Conservation (phyloP, 2,888 invertebrate genomes). For the Elysia crispata region DNA sequence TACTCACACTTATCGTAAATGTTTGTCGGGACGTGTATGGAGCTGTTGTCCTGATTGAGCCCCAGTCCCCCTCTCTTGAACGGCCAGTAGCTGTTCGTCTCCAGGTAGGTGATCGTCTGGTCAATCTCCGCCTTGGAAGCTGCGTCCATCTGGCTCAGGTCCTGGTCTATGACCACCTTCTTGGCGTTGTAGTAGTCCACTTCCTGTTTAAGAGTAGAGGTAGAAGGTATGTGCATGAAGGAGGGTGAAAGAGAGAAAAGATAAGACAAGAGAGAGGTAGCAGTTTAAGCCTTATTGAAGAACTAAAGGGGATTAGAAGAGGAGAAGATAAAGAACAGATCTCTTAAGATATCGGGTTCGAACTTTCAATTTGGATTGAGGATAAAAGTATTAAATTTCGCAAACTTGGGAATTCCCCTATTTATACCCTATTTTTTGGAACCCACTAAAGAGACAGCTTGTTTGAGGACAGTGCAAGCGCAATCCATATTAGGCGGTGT, state of each 20-base stretch:
- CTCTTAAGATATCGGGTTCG: no score
- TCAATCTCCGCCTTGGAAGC: slow-evolving; percentile 48
- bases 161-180: slow-evolving; percentile 81
- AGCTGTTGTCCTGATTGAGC: slow-evolving; percentile 84
- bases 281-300: neutral
- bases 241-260: neutral
- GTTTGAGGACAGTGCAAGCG: no score
- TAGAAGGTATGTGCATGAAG: neutral
- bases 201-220: slow-evolving; percentile 55
- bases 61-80: slow-evolving; percentile 86
- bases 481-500: no score
- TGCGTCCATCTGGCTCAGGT: slow-evolving; percentile 51
- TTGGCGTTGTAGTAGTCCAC: slow-evolving; percentile 88
- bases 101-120: slow-evolving; percentile 54
- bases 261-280: no score
- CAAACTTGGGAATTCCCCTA: no score
- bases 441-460: no score
- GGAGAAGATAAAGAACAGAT: no score
- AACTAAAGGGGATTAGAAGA: neutral
- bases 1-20: slow-evolving; percentile 87
- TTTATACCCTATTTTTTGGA: no score
- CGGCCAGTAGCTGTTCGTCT: slow-evolving; percentile 76
- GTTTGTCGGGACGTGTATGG: slow-evolving; percentile 96
- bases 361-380: no score
- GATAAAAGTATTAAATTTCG: no score